These are phyloP conservation scores for Sminthurinus aureus DNA, from an alignment of 2,888 invertebrate genomes.

Conservation along the genomic window DNA sequence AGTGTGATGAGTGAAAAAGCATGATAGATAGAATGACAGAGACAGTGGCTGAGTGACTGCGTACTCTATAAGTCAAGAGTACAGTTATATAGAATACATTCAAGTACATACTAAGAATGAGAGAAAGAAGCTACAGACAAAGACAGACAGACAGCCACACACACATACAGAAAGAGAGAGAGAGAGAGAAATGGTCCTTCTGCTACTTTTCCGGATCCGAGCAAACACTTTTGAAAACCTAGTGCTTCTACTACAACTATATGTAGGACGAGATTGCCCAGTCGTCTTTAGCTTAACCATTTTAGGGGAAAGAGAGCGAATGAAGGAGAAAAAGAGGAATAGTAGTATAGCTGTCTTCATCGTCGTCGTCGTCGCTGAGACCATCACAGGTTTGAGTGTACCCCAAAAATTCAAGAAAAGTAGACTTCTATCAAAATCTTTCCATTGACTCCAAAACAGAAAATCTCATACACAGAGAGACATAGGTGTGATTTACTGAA, in stretches of 20 bases:
- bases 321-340: neutral
- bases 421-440: too few species aligned
- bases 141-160: neutral
- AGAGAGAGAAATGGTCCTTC: slow-evolving; percentile 1
- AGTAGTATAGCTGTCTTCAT: neutral
- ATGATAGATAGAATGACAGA: neutral
- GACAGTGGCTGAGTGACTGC: neutral
- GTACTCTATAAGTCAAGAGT: neutral
- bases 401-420: slow-evolving; percentile 21
- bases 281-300: slow-evolving; percentile 22
- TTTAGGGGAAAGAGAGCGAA: neutral
- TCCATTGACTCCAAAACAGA: neutral
- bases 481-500: neutral
- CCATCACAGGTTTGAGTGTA: slow-evolving; percentile 5
- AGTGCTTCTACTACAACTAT: neutral
- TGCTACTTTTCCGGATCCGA: slow-evolving; percentile 15
- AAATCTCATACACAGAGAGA: neutral
- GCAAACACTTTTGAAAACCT: slow-evolving; percentile 17
- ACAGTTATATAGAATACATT: neutral
- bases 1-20: neutral
- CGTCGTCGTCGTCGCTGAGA: neutral
- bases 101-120: neutral
- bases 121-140: neutral
- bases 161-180: neutral
- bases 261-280: slow-evolving; percentile 35